These are phyloP conservation scores for Cossypha niveicapilla DNA, from an alignment of 2,797 vertebrate species.

Conservation along the genomic window DNA sequence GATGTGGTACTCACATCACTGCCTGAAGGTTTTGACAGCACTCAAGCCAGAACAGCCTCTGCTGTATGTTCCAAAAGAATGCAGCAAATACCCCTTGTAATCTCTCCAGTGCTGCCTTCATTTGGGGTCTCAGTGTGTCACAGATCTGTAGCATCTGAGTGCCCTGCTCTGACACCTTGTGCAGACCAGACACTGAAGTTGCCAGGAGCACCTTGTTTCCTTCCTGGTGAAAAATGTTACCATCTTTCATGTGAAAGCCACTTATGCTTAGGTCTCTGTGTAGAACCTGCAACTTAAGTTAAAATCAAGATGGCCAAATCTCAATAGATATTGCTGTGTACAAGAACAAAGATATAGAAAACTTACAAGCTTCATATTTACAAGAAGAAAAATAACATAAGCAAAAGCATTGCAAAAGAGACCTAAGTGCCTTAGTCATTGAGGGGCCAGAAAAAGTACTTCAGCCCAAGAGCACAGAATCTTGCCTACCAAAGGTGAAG, in stretches of 20 bases:
- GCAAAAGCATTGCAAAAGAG: neutral
- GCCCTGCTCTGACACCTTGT: neutral
- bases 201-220: neutral
- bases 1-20: neutral
- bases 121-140: neutral
- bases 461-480: neutral
- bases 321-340: neutral
- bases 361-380: neutral
- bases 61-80: neutral
- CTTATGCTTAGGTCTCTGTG: neutral
- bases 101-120: neutral
- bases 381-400: neutral
- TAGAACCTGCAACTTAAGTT: neutral
- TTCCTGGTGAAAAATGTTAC: neutral
- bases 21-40: neutral
- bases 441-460: neutral
- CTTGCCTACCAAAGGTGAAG: neutral
- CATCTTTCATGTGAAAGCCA: neutral
- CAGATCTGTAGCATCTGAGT: neutral
- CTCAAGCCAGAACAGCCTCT: neutral
- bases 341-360: neutral
- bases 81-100: neutral
- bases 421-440: neutral
- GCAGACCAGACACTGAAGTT: neutral
- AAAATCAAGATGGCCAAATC: neutral